phyloP scores from a whole-genome alignment of 2,888 invertebrate species.

The Limnephilus auricula region DNA sequence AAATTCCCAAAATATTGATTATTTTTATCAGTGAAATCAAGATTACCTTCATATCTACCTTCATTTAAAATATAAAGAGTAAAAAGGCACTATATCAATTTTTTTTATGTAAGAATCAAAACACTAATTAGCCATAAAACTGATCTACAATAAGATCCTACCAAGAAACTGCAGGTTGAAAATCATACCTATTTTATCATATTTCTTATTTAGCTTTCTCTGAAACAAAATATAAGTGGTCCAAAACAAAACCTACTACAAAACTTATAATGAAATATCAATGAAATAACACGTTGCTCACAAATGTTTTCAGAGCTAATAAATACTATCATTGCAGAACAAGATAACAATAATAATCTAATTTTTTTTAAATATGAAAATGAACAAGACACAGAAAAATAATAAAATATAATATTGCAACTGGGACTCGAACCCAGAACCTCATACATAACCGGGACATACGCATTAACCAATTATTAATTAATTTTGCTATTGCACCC shows the following conservation, averaged over 20 bases:
- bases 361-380: too few species aligned
- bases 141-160: background rate
- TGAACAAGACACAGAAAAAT: too few species aligned
- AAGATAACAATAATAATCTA: too few species aligned
- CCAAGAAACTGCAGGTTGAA: background rate
- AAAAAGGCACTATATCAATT: background rate
- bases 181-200: background rate
- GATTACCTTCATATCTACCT: background rate
- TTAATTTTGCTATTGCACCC: too few species aligned
- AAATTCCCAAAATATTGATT: background rate
- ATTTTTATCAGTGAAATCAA: background rate
- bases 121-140: background rate
- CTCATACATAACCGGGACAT: too few species aligned
- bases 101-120: too few species aligned
- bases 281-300: background rate
- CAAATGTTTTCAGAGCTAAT: background rate
- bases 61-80: background rate
- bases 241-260: background rate
- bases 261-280: background rate
- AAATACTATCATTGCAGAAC: too few species aligned
- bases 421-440: too few species aligned
- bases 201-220: background rate
- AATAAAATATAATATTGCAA: too few species aligned
- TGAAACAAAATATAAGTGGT: background rate
- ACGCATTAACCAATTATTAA: too few species aligned